These are phyloP conservation scores for Perognathus longimembris DNA, from an alignment of 2,113 vertebrate genomes.

Conservation along the genomic window DNA sequence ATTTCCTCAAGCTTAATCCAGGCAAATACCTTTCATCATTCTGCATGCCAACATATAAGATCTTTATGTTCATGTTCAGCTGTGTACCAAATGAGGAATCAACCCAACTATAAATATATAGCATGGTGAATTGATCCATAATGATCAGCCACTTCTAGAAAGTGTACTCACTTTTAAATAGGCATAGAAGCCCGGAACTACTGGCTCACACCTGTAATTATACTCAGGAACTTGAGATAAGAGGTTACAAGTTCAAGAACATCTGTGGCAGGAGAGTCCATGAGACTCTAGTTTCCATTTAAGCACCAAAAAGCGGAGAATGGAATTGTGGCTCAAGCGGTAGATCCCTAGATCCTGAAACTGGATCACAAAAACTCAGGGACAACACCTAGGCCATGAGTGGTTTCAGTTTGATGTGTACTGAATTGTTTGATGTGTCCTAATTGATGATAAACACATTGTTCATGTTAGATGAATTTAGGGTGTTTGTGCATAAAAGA, in stretches of 20 bases:
- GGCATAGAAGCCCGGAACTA: too few species aligned
- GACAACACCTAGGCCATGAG: too few species aligned
- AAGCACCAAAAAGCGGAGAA: too few species aligned
- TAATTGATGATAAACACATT: not conserved
- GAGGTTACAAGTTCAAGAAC: too few species aligned
- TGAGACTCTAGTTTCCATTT: too few species aligned
- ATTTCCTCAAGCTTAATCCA: not conserved
- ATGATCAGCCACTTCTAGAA: not conserved
- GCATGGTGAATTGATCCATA: not conserved
- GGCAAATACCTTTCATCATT: not conserved
- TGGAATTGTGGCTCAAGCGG: too few species aligned
- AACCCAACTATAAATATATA: not conserved
- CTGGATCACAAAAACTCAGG: not conserved
- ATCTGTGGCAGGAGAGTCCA: too few species aligned
- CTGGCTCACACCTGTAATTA: too few species aligned
- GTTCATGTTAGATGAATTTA: not conserved
- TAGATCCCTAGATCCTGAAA: not conserved
- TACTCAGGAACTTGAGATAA: too few species aligned
- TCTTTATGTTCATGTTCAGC: not conserved
- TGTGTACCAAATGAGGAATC: accelerated
- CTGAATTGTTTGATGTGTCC: not conserved
- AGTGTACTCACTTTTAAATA: not conserved
- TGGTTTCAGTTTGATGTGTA: not conserved
- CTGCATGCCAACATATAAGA: not conserved
- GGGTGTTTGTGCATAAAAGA: not conserved